Conservation (phyloP, 2,888 invertebrate species). For the Epirrhoe alternata region DNA sequence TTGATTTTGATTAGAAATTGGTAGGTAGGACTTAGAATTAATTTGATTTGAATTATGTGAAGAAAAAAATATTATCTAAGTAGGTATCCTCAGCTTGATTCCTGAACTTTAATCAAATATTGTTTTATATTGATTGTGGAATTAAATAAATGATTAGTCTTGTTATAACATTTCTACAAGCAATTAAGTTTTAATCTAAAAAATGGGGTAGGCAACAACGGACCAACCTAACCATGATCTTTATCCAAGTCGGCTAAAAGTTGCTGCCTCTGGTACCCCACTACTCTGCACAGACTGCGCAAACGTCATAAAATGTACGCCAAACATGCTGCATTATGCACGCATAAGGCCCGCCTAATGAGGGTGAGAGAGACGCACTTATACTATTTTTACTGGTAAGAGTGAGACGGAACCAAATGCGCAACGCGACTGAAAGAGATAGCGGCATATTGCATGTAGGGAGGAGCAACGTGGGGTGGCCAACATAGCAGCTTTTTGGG, state of each 20-base stretch:
- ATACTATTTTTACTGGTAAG: constrained; percentile 19
- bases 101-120: too few relatives aligned
- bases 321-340: constrained; percentile 81
- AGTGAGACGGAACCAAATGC: constrained; percentile 65
- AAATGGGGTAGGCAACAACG: too few relatives aligned
- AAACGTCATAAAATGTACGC: constrained; percentile 77
- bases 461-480: constrained; percentile 45
- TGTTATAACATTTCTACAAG: too few relatives aligned
- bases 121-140: too few relatives aligned
- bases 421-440: constrained; percentile 55
- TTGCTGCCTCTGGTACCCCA: constrained; percentile 50
- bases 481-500: neutral
- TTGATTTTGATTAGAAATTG: too few relatives aligned
- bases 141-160: too few relatives aligned
- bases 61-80: too few relatives aligned
- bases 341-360: constrained; percentile 69
- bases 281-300: constrained; percentile 67
- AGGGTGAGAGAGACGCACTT: constrained; percentile 58
- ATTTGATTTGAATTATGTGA: too few relatives aligned
- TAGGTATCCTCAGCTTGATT: too few relatives aligned
- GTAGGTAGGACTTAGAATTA: too few relatives aligned
- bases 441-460: constrained; percentile 37
- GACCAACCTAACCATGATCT: neutral
- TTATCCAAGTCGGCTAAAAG: constrained; percentile 4
- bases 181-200: too few relatives aligned